Conservation (phyloP, 2,797 vertebrate species). For the Microcaecilia unicolor region DNA sequence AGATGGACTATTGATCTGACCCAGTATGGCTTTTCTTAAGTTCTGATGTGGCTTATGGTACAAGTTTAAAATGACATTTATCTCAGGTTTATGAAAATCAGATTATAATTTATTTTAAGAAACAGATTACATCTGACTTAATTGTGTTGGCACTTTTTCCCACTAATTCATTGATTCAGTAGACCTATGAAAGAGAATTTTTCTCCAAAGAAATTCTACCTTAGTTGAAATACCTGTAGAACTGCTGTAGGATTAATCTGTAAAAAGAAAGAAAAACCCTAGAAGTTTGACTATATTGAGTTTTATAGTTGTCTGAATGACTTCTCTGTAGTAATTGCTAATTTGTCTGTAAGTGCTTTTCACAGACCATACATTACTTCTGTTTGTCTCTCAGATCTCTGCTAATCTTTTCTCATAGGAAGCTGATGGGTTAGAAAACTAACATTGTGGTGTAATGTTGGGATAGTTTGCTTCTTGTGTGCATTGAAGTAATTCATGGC, state of each 20-base stretch:
- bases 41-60: too few relatives aligned
- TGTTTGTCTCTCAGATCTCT: background rate
- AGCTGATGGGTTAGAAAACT: background rate
- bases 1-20: too few relatives aligned
- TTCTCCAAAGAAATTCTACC: too few relatives aligned
- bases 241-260: background rate
- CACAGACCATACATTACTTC: background rate
- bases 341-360: background rate
- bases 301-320: fast-evolving
- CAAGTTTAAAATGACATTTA: too few relatives aligned
- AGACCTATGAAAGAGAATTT: too few relatives aligned
- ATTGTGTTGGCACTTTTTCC: too few relatives aligned
- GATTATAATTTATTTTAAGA: too few relatives aligned
- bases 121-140: too few relatives aligned
- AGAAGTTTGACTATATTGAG: too few relatives aligned
- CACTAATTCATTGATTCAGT: too few relatives aligned
- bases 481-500: background rate
- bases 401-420: background rate
- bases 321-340: fast-evolving
- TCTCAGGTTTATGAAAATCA: too few relatives aligned
- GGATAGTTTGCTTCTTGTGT: fast-evolving
- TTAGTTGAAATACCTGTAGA: background rate
- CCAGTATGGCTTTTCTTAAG: too few relatives aligned
- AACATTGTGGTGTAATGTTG: background rate
- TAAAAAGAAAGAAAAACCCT: background rate